Evolutionary conservation across 2,888 invertebrate species (phyloP).

Genomic region (Luffia ferchaultella): DNA sequence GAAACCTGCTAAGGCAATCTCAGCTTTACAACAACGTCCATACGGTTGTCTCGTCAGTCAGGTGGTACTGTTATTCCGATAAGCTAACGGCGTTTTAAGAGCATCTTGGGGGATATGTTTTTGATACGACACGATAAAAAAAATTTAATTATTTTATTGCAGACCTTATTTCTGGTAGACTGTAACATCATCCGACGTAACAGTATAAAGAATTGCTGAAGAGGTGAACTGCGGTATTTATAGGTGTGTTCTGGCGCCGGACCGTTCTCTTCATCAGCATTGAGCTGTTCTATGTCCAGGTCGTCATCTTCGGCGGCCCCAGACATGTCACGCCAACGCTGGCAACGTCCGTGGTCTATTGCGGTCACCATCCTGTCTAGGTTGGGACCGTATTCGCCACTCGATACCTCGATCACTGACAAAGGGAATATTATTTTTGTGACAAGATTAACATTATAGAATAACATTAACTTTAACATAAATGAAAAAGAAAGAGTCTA

Average conservation of each 20-base stretch:
- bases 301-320: constrained; percentile 20
- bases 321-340: constrained; percentile 52
- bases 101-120: too few relatives aligned
- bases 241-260: constrained; percentile 55
- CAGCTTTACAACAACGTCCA: too few relatives aligned
- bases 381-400: constrained; percentile 80
- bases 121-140: too few relatives aligned
- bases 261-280: constrained; percentile 19
- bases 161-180: constrained; percentile 75
- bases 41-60: too few relatives aligned
- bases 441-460: constrained; percentile 9
- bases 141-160: too few relatives aligned
- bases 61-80: too few relatives aligned
- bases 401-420: constrained; percentile 82
- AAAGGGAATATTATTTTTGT: constrained; percentile 14
- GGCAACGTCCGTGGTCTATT: constrained; percentile 71
- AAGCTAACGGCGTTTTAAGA: too few relatives aligned
- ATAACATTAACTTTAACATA: not conserved
- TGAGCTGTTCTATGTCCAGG: constrained; percentile 47
- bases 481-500: not conserved
- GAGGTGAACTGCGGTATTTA: constrained; percentile 65
- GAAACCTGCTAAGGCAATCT: too few relatives aligned
- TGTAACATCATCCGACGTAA: constrained; percentile 76
- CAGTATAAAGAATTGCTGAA: constrained; percentile 74
- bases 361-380: constrained; percentile 73